Evolutionary conservation across 2,888 invertebrate genomes (phyloP).

Genomic region (Pyrochroa serraticornis): DNA sequence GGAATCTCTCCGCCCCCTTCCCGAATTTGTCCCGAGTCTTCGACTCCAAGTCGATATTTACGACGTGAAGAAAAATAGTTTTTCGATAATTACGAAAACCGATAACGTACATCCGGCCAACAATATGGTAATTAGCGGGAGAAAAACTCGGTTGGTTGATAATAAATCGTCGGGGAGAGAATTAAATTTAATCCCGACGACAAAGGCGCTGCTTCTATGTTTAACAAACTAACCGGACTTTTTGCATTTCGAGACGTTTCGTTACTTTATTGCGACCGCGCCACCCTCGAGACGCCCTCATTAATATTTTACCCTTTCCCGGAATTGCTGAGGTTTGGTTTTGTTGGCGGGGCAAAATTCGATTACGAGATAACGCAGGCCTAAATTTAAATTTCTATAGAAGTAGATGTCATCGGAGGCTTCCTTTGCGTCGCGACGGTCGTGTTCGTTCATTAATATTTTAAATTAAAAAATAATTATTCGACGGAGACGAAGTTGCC

Average conservation of each 20-base stretch:
- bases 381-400: constrained; percentile 43
- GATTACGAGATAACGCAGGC: constrained; percentile 42
- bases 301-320: constrained; percentile 46
- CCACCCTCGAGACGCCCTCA: constrained; percentile 27
- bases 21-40: constrained; percentile 1
- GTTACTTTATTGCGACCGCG: constrained; percentile 25
- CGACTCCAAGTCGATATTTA: not conserved
- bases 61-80: not conserved
- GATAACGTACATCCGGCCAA: constrained; percentile 9
- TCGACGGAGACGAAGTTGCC: constrained; percentile 6
- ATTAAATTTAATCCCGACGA: constrained; percentile 24
- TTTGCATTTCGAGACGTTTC: constrained; percentile 26
- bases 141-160: constrained; percentile 17
- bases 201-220: constrained; percentile 23
- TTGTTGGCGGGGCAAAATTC: constrained; percentile 36
- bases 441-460: constrained; percentile 40
- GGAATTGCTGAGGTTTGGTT: constrained; percentile 38
- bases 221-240: constrained; percentile 24
- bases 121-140: constrained; percentile 19
- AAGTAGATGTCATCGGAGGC: constrained; percentile 38
- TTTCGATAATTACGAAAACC: constrained; percentile 1
- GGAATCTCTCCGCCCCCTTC: constrained; percentile 6
- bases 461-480: constrained; percentile 36
- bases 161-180: constrained; percentile 21
- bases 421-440: constrained; percentile 33